These are phyloP conservation scores for Murina feae DNA, from an alignment of 2,113 vertebrate genomes.

Conservation along the genomic window DNA sequence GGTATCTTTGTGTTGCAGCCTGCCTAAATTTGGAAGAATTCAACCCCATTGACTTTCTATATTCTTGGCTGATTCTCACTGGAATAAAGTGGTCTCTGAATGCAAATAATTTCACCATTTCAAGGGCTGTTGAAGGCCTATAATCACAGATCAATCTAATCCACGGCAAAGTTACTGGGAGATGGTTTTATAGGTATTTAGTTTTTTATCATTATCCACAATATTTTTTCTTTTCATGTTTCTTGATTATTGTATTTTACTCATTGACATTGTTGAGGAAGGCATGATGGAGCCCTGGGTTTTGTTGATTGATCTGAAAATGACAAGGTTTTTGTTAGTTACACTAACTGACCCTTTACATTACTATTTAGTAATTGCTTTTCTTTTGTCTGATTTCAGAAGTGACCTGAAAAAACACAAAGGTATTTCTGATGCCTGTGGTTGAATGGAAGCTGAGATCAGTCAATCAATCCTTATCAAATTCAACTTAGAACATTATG, in stretches of 20 bases:
- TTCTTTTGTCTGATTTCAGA: slow-evolving; percentile 18
- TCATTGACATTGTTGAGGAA: neutral
- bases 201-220: neutral
- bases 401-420: neutral
- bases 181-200: slow-evolving; percentile 11
- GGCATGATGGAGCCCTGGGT: neutral
- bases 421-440: neutral
- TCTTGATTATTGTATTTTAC: neutral
- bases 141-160: neutral
- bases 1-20: slow-evolving; percentile 61
- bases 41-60: slow-evolving; percentile 3
- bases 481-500: neutral
- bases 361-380: neutral
- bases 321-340: neutral
- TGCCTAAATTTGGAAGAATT: slow-evolving; percentile 54
- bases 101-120: slow-evolving; percentile 14
- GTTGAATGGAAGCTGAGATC: neutral
- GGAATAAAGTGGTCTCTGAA: neutral
- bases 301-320: neutral
- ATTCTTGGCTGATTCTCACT: slow-evolving; percentile 14
- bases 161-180: neutral
- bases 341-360: neutral
- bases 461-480: neutral
- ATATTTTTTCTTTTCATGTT: neutral
- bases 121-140: neutral